Evolutionary conservation across 2,113 vertebrate species (phyloP).

Genomic region (Tiliqua scincoides): DNA sequence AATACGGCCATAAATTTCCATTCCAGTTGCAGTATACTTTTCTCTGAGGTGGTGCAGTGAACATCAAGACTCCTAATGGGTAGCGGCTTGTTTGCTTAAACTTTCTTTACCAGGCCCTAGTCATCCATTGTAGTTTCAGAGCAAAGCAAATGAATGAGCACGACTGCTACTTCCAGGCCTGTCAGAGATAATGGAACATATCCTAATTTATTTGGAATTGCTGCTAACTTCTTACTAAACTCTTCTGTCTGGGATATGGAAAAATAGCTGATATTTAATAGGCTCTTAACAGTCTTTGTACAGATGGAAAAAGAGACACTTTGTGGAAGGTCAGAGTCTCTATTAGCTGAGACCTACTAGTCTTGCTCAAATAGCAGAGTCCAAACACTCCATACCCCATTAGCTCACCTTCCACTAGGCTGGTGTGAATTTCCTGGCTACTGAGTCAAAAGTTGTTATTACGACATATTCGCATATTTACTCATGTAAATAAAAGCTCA

Average conservation of each 20-base stretch:
- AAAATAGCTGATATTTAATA: background rate
- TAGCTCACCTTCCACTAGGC: too few species aligned
- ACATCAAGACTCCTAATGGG: background rate
- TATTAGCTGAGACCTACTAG: background rate
- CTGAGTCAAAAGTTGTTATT: too few species aligned
- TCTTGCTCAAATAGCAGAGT: too few species aligned
- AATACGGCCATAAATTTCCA: background rate
- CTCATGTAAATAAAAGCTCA: too few species aligned
- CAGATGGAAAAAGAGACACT: background rate
- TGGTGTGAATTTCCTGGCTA: too few species aligned
- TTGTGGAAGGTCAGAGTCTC: background rate
- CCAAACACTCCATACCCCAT: too few species aligned
- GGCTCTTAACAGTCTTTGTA: background rate
- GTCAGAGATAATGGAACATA: background rate
- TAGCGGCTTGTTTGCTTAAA: background rate
- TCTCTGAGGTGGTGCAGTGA: too few species aligned
- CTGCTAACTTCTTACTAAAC: constrained; percentile 29
- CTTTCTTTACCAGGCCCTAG: background rate
- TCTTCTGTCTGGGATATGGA: background rate
- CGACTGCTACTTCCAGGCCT: background rate
- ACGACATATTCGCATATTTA: too few species aligned
- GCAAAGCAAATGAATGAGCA: background rate
- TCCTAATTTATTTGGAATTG: background rate
- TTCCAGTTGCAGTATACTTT: background rate
- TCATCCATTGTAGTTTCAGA: background rate